Percentiles rank a stretch among this genome's conserved stretches.
phyloP scores from a whole-genome alignment of 2,888 invertebrate species.

The Caenorhabditis imperialis region DNA sequence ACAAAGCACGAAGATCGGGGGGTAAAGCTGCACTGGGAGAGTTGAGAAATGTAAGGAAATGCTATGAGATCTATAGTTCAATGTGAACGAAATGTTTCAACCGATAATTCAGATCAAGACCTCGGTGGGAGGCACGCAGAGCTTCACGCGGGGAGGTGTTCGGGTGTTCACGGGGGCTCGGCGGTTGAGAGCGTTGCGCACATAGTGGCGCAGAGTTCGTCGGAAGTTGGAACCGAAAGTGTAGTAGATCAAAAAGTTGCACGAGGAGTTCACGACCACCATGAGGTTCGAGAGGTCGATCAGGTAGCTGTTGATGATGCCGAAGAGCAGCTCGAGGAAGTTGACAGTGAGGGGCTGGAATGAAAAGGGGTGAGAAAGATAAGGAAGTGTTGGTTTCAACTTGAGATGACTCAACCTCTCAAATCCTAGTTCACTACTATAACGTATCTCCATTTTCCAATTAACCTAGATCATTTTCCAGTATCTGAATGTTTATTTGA shows the following conservation, averaged over 20 bases:
- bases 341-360: constrained; percentile 76
- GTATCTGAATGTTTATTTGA: too few species aligned
- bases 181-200: constrained; percentile 29
- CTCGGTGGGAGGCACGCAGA: constrained; percentile 47
- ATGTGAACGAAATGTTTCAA: neutral
- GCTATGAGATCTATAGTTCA: neutral
- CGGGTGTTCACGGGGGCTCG: constrained; percentile 25
- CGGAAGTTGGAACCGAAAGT: constrained; percentile 74
- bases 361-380: too few species aligned
- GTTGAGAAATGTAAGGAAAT: too few species aligned
- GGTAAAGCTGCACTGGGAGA: too few species aligned
- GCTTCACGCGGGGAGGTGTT: constrained; percentile 39
- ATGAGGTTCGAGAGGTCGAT: constrained; percentile 76
- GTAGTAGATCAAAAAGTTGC: constrained; percentile 76
- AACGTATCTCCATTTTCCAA: too few species aligned
- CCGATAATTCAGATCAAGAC: constrained; percentile 32
- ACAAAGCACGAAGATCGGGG: neutral
- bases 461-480: too few species aligned
- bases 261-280: constrained; percentile 75
- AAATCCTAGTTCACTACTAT: too few species aligned
- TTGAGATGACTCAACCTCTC: too few species aligned
- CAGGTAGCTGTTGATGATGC: constrained; percentile 71
- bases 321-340: constrained; percentile 71
- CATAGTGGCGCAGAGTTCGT: constrained; percentile 65
- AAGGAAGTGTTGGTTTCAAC: too few species aligned